Conservation (phyloP, 2,113 vertebrate genomes). For the Mirounga angustirostris region DNA sequence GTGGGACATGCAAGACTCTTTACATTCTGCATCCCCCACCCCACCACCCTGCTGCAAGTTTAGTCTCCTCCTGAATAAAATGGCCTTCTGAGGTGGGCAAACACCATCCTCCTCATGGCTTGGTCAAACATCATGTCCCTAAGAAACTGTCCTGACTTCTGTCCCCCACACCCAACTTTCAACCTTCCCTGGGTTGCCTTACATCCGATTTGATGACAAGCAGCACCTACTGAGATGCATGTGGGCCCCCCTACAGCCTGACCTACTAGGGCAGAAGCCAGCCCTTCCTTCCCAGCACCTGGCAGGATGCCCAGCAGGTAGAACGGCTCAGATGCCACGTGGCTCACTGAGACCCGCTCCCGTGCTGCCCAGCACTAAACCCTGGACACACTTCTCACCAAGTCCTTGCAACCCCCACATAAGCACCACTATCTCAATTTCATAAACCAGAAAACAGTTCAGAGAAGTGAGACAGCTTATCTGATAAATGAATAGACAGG, state of each 20-base stretch:
- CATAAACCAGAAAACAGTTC: neutral
- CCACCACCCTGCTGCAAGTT: neutral
- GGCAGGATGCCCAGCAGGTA: too few relatives aligned
- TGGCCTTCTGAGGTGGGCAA: too few relatives aligned
- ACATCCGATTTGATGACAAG: neutral
- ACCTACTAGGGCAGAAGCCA: neutral
- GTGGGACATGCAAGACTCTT: neutral
- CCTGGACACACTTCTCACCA: neutral
- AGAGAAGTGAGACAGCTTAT: neutral
- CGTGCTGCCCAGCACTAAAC: rapidly evolving
- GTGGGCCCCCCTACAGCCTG: neutral
- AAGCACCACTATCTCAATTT: neutral
- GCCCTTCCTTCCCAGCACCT: neutral
- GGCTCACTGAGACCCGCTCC: neutral
- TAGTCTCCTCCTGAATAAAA: neutral
- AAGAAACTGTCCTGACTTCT: neutral
- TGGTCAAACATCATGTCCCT: neutral
- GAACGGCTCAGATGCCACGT: rapidly evolving
- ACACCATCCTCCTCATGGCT: neutral
- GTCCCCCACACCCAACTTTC: neutral
- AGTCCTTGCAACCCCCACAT: neutral
- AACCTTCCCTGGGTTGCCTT: neutral
- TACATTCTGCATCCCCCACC: neutral
- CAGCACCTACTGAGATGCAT: neutral
- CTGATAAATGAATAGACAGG: neutral